These are phyloP conservation scores for Deroptyus accipitrinus DNA, from an alignment of 2,113 vertebrate species.

Conservation along the genomic window DNA sequence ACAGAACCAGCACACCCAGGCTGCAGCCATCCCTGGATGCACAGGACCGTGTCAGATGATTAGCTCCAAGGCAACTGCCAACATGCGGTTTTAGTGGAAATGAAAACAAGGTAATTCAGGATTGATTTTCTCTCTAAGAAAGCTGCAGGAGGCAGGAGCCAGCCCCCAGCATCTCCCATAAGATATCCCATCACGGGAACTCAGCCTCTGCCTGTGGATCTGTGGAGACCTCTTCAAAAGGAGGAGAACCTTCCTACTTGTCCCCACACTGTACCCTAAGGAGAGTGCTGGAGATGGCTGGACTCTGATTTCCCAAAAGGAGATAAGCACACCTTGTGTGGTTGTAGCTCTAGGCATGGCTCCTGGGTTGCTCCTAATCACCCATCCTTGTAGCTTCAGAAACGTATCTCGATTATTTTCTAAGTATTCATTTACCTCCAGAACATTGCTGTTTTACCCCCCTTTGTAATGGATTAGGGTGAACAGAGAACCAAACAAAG, in stretches of 20 bases:
- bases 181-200: background rate
- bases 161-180: background rate
- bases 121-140: background rate
- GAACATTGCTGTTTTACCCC: background rate
- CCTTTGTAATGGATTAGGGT: background rate
- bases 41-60: background rate
- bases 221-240: background rate
- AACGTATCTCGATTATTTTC: background rate
- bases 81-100: background rate
- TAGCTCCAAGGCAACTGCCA: background rate
- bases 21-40: background rate
- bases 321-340: fast-evolving
- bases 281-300: background rate
- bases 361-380: background rate
- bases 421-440: background rate
- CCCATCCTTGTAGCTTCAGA: background rate
- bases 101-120: background rate
- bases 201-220: background rate
- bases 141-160: background rate
- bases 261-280: background rate
- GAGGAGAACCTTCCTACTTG: background rate
- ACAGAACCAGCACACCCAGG: background rate
- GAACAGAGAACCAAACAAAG: background rate
- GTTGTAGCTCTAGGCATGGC: background rate
- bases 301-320: background rate